Evolutionary conservation across 2,113 vertebrate genomes (phyloP).

Genomic region (Electrona antarctica): DNA sequence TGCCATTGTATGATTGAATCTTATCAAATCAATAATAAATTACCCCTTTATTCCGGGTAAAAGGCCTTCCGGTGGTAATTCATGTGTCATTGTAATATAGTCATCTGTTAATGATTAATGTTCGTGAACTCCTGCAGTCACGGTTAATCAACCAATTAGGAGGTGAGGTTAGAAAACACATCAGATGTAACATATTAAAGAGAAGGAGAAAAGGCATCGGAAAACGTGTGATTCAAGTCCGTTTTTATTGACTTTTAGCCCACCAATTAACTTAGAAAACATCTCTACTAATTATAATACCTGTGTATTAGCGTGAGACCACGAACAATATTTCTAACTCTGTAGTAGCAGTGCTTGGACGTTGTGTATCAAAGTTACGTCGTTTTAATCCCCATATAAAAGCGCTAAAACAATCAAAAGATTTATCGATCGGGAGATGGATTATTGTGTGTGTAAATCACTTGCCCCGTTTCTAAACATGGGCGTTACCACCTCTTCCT

Average conservation of each 20-base stretch:
- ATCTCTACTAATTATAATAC: slow-evolving; percentile 27
- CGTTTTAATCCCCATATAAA: slow-evolving; percentile 38
- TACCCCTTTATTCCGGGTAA: not conserved
- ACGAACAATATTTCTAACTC: slow-evolving; percentile 19
- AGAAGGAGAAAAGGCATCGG: not conserved
- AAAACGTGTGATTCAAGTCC: slow-evolving; percentile 9
- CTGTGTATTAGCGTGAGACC: slow-evolving; percentile 38
- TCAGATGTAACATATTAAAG: too few species aligned
- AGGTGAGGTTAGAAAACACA: too few species aligned
- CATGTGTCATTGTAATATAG: not conserved
- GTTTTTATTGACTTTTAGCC: slow-evolving; percentile 34
- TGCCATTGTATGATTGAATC: too few species aligned
- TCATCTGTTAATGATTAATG: not conserved
- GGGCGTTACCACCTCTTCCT: not conserved
- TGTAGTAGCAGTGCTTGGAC: not conserved
- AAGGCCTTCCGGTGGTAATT: not conserved
- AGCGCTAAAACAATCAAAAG: slow-evolving; percentile 34
- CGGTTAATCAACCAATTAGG: too few species aligned
- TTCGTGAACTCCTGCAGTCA: not conserved
- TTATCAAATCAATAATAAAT: not conserved
- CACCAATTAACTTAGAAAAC: slow-evolving; percentile 52
- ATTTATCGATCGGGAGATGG: slow-evolving; percentile 16
- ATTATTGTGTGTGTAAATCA: slow-evolving; percentile 17
- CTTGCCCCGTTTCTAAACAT: not conserved
- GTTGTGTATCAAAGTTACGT: not conserved